These are phyloP conservation scores for Caenorhabditis plicata DNA, from an alignment of 2,888 invertebrate genomes.

Conservation along the genomic window DNA sequence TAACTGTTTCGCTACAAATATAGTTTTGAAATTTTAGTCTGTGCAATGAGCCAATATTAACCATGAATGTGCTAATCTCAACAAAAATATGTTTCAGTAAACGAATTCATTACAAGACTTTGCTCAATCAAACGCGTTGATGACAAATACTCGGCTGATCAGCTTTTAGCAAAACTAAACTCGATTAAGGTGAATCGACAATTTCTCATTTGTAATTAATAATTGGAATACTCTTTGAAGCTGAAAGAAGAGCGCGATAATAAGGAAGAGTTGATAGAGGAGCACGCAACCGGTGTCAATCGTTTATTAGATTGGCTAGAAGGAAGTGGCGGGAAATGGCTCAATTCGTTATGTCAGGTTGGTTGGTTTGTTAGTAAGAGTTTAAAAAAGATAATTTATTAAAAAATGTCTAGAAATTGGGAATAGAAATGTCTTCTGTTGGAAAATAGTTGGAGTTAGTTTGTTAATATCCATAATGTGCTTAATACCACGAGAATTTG, in stretches of 20 bases:
- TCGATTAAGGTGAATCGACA: conserved; percentile 16
- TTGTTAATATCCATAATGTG: too few relatives aligned
- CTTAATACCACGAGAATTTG: too few relatives aligned
- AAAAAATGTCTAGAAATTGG: too few relatives aligned
- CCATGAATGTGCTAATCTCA: too few relatives aligned
- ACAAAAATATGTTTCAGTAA: conserved; percentile 28
- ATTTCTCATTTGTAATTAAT: background rate
- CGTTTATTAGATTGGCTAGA: conserved; percentile 54
- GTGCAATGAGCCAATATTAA: too few relatives aligned
- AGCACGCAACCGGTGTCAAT: conserved; percentile 47
- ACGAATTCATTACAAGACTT: conserved; percentile 20
- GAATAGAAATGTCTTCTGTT: too few relatives aligned
- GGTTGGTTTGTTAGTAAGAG: too few relatives aligned
- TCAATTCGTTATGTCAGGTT: conserved; percentile 76
- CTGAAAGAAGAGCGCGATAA: conserved; percentile 28
- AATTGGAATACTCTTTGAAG: background rate
- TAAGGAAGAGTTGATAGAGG: conserved; percentile 40
- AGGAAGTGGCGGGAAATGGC: conserved; percentile 77
- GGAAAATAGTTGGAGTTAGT: too few relatives aligned
- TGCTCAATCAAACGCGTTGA: conserved; percentile 21
- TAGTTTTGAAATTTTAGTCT: too few relatives aligned
- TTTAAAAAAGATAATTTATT: too few relatives aligned
- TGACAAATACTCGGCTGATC: conserved; percentile 22
- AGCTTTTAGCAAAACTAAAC: conserved; percentile 21
- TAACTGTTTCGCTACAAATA: too few relatives aligned